Evolutionary conservation across 2,797 vertebrate species (phyloP).

Genomic region (Limosa lapponica): DNA sequence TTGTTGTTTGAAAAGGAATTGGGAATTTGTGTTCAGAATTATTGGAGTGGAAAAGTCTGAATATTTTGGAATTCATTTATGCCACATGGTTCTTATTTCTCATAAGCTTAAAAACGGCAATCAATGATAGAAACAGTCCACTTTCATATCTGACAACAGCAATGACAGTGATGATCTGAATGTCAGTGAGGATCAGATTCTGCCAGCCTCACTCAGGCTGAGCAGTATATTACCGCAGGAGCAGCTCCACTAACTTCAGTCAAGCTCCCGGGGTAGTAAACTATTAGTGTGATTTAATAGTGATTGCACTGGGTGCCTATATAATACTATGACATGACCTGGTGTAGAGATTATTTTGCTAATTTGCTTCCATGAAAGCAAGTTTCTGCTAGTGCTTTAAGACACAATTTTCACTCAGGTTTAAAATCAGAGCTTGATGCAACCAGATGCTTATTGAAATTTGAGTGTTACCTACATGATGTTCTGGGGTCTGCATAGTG

Average conservation of each 20-base stretch:
- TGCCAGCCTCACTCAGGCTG: background rate
- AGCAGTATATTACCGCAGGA: background rate
- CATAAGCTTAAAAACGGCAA: background rate
- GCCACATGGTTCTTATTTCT: background rate
- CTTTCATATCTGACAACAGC: background rate
- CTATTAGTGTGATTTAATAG: background rate
- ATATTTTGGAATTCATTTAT: background rate
- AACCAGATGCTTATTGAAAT: background rate
- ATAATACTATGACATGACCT: background rate
- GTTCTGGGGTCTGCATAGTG: background rate
- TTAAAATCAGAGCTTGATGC: background rate
- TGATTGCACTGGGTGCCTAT: background rate
- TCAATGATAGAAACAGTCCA: background rate
- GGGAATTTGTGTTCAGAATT: background rate
- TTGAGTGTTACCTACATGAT: background rate
- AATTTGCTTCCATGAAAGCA: background rate
- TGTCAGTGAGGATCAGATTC: background rate
- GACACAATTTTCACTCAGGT: background rate
- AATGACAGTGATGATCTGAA: background rate
- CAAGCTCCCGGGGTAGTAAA: background rate
- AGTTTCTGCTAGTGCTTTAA: background rate
- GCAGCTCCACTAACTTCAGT: background rate
- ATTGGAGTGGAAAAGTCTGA: background rate
- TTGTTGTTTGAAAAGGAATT: background rate
- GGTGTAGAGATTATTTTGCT: background rate